Conservation (phyloP, 2,797 vertebrate genomes). For the Heliangelus exortis region DNA sequence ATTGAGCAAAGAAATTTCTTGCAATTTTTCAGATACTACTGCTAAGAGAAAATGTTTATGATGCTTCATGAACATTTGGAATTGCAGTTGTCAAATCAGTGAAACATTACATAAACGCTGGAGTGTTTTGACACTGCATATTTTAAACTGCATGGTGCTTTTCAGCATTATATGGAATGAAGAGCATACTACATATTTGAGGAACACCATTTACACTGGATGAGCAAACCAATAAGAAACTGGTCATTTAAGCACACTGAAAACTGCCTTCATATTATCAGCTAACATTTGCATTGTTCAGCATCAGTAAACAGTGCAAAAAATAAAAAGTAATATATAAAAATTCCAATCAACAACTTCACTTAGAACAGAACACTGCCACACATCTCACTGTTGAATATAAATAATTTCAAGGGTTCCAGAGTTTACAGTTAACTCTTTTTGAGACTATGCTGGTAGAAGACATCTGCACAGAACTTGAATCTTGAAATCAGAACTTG, state of each 20-base stretch:
- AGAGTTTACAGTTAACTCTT: neutral
- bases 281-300: constrained; percentile 3
- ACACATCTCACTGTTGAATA: neutral
- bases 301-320: neutral
- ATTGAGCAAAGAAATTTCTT: neutral
- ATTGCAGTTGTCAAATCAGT: constrained; percentile 27
- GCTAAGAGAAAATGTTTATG: neutral
- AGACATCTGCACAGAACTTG: neutral
- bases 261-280: neutral
- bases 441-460: neutral
- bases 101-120: constrained; percentile 29
- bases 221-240: neutral
- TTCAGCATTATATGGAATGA: neutral
- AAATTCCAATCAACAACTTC: neutral
- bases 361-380: neutral
- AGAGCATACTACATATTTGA: neutral
- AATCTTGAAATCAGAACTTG: no score
- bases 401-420: neutral
- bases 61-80: constrained; percentile 25
- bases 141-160: constrained; percentile 3
- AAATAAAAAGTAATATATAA: neutral
- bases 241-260: neutral
- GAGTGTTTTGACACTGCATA: constrained; percentile 33
- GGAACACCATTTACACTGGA: neutral
- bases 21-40: neutral